Base-by-base conservation (phyloP, 2,113 vertebrate species). In the Casuarius casuarius region DNA sequence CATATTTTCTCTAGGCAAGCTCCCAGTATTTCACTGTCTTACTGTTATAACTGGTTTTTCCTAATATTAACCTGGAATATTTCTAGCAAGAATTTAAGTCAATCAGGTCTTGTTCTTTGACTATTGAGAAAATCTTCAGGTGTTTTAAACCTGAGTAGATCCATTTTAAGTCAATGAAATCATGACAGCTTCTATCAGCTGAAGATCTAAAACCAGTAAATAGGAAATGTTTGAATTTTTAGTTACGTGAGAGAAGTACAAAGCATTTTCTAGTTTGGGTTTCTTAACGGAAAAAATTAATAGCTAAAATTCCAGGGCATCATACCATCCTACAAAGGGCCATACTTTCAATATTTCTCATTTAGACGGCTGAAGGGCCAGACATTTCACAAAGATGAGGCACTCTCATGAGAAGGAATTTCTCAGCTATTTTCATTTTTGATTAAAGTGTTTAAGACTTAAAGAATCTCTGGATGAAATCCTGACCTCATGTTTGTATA, bases 391-490 rank as follows among this genome's bases (percentile, higher is more conserved):
- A 87, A 78, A n/a, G 51, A 78, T 28, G 46, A 78, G 22, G 20
- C 8, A 0, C 15, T 89, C 48, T 79, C 87, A 62, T 59, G 52
- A 84, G 86, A 92, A 95, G n/a, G 1, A 62, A 82, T 95, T 91
- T 91, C 62, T 85, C 25, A 54, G 28, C 84, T 66, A 87, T 89
- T 97, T 96, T 89, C 35, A 15, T 48, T 67, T 31, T 29, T 83
- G 72, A 91, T 84, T 91, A 91, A 94, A 94, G 89, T 23, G 38
- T 38, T 96, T 77, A 73, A 84, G 67, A 79, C 58, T 76, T 90
- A 81, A 91, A 78, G 76, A 95, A 94, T 73, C 84, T 91, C 95
- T 91, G 87, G 49, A 92, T 87, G 29, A 71, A 58, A 80, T 78
- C 44, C 66, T 86, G 46, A 67, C 75, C 72, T 92, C 72, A 46